phyloP scores from a whole-genome alignment of 2,113 vertebrate species.

The Neofelis nebulosa region DNA sequence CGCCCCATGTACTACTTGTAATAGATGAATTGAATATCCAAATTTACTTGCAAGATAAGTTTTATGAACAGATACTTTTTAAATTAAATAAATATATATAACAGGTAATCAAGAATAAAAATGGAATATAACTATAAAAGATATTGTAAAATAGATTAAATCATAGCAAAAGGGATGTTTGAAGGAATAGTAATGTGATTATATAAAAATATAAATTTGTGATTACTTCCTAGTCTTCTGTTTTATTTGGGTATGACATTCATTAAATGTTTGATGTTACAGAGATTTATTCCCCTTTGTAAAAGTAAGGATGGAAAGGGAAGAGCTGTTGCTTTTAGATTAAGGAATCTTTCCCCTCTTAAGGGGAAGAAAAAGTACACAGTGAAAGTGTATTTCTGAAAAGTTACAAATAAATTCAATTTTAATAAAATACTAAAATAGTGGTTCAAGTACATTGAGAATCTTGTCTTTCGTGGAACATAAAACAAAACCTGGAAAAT shows the following conservation, averaged over 20 bases:
- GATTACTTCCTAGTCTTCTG: slow-evolving; percentile 18
- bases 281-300: not conserved
- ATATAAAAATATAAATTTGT: not conserved
- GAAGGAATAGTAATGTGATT: slow-evolving; percentile 28
- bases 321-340: not conserved
- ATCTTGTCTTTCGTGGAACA: not conserved
- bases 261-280: not conserved
- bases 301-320: not conserved
- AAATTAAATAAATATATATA: not conserved
- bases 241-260: not conserved
- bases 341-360: not conserved
- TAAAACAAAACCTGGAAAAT: not conserved
- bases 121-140: not conserved
- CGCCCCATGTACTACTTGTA: not conserved
- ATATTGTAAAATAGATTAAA: slow-evolving; percentile 13
- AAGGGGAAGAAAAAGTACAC: not conserved
- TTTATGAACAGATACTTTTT: not conserved
- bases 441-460: not conserved
- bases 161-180: not conserved
- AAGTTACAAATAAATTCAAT: slow-evolving; percentile 17
- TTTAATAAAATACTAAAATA: not conserved
- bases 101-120: not conserved
- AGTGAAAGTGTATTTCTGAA: not conserved
- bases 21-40: not conserved
- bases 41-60: slow-evolving; percentile 37